Base-by-base conservation (phyloP, 2,797 vertebrate species). In the Sebastes reedi region DNA sequence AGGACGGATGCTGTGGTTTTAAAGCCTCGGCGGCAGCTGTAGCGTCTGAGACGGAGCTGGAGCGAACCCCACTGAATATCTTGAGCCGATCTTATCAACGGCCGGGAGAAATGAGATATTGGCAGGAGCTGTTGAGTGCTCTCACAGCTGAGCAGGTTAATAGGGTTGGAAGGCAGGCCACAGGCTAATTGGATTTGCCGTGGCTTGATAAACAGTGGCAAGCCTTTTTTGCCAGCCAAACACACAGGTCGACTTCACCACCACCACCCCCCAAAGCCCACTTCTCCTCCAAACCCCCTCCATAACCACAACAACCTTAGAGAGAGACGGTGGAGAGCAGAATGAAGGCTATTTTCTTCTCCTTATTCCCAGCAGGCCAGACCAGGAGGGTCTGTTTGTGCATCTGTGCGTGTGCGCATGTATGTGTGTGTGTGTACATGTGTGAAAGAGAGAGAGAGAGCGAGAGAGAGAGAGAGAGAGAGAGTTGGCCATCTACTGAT, bases 171-270 rank as follows among this genome's bases (percentile, higher is more conserved):
- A 97, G 97, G 96, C 94, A 95, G 97, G 97, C 97, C 96, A 94
- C 95, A 91, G 94, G 96, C 97, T 99, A 98, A 99, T 99, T 99
- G 97, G 97, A 99, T 99, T 99, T 98, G 97, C 96, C 93, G 95
- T 94, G 95, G 95, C 96, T 97, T 97, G 96, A 97, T 97, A 97
- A 97, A 98, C 97, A 97, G 96, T 95, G 95, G 96, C 95, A 95
- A 96, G 95, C 92, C 93, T 93, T 95, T 93, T 83, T 96, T 93
- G 82, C 89, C 91, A 94, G 89, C 91, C 93, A 94, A 95, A 94
- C 93, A 94, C 79, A 90, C 92, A 89, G 89, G 92, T 92, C 83
- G 89, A 84, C 89, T 91, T 77, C 65, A 72, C 56, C 20, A 11
- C 16, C 36, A 18, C 39, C 62, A 32, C 29, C 24, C n/a, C 25